These are phyloP conservation scores for Pangasianodon hypophthalmus DNA, from an alignment of 2,113 vertebrate species.

Conservation along the genomic window DNA sequence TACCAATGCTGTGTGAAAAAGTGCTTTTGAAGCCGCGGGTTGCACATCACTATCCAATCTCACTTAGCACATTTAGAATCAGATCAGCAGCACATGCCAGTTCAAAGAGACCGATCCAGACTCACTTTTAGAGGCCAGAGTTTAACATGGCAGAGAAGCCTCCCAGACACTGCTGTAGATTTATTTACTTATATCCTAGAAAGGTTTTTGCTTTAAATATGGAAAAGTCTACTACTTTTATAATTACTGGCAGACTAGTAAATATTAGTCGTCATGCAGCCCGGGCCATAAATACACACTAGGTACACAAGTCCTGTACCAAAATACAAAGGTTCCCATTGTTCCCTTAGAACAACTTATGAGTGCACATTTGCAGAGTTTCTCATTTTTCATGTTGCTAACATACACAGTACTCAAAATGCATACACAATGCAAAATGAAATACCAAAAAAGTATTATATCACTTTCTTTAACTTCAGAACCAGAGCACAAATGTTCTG, in stretches of 20 bases:
- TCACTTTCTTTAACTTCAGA: background rate
- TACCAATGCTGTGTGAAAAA: background rate
- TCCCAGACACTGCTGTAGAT: background rate
- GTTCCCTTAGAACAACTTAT: background rate
- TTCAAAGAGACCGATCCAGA: background rate
- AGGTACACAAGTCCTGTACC: background rate
- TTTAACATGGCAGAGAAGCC: background rate
- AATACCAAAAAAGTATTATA: background rate
- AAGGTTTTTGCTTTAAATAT: background rate
- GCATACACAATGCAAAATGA: background rate
- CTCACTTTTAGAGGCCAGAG: background rate
- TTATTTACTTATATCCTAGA: background rate
- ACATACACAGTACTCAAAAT: background rate
- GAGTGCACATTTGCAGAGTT: background rate
- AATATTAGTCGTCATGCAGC: background rate
- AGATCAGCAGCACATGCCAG: background rate
- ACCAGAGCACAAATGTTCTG: background rate
- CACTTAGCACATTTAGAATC: background rate
- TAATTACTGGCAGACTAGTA: background rate
- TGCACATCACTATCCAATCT: background rate
- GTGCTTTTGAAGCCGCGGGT: background rate
- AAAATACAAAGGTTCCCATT: background rate
- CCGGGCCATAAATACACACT: background rate
- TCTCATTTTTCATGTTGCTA: background rate
- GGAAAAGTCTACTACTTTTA: background rate